Evolutionary conservation across 2,797 vertebrate genomes (phyloP).

Genomic region (Propithecus perrieri): DNA sequence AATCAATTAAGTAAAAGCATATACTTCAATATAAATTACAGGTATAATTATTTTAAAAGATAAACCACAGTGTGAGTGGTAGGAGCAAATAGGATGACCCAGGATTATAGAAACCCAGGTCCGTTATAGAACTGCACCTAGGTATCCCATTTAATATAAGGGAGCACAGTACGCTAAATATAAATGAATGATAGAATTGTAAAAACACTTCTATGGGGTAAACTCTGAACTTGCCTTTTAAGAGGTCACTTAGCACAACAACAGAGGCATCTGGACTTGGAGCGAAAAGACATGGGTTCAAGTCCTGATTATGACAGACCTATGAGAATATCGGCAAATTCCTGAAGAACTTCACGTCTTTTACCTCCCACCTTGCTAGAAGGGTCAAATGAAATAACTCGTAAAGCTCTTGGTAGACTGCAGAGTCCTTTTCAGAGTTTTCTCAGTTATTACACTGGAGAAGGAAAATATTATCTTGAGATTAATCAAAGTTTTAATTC

Average conservation of each 20-base stretch:
- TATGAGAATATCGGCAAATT: not conserved
- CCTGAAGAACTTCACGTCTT: not conserved
- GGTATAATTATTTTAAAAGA: constrained; percentile 2
- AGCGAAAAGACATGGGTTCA: not conserved
- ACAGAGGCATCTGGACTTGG: not conserved
- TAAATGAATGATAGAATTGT: not conserved
- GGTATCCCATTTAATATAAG: not conserved
- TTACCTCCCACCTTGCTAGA: not conserved
- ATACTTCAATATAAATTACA: not conserved
- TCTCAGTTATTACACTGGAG: not conserved
- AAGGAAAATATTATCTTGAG: not conserved
- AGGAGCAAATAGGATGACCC: not conserved
- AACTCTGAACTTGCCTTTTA: not conserved
- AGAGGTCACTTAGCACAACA: not conserved
- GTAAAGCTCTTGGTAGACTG: not conserved
- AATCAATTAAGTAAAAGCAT: not conserved
- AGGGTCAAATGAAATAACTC: not conserved
- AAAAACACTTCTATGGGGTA: not conserved
- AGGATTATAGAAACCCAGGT: not conserved
- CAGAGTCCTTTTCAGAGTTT: not conserved
- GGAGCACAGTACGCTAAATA: not conserved
- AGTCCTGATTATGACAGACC: not conserved
- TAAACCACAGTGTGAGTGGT: not conserved
- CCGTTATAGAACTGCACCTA: not conserved
- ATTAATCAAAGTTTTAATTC: constrained; percentile 27